Conservation (phyloP, 2,888 invertebrate genomes). For the Aleiodes alternator region DNA sequence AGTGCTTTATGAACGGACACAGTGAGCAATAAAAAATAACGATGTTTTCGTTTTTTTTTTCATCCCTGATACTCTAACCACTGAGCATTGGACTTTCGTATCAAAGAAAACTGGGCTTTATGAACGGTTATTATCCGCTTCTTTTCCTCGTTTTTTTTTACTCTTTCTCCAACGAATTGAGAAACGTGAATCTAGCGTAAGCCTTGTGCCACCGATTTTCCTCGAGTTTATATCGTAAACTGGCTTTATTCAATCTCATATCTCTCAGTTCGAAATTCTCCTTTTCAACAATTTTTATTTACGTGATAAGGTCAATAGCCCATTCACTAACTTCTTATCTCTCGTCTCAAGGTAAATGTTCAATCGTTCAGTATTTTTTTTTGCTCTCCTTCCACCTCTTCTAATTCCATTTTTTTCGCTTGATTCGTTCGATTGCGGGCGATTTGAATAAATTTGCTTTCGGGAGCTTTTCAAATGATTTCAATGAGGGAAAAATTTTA, state of each 20-base stretch:
- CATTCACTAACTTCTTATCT: background rate
- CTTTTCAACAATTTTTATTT: slow-evolving; percentile 4
- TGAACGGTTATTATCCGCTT: slow-evolving; percentile 1
- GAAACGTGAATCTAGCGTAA: slow-evolving; percentile 19
- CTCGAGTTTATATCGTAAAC: slow-evolving; percentile 20
- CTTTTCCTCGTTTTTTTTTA: no score
- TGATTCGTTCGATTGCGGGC: no score
- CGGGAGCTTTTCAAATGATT: no score
- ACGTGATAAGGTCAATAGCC: slow-evolving; percentile 4
- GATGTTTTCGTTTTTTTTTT: slow-evolving; percentile 34
- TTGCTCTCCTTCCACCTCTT: no score
- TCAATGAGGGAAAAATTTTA: slow-evolving; percentile 24
- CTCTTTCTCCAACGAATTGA: slow-evolving; percentile 37
- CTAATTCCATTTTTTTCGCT: no score
- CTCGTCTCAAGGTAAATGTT: no score
- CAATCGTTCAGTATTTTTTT: no score
- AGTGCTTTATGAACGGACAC: slow-evolving; percentile 44
- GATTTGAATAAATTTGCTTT: background rate
- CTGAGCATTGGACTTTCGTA: slow-evolving; percentile 41
- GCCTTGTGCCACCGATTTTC: background rate
- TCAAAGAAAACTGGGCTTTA: slow-evolving; percentile 11
- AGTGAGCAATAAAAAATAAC: slow-evolving; percentile 43
- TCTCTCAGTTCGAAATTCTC: background rate
- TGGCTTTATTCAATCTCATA: slow-evolving; percentile 17
- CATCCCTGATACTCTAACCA: slow-evolving; percentile 35